Percentiles rank a stretch among this genome's conserved stretches.
These are phyloP conservation scores for Leiothrix lutea DNA, from an alignment of 2,113 vertebrate genomes.

Conservation along the genomic window DNA sequence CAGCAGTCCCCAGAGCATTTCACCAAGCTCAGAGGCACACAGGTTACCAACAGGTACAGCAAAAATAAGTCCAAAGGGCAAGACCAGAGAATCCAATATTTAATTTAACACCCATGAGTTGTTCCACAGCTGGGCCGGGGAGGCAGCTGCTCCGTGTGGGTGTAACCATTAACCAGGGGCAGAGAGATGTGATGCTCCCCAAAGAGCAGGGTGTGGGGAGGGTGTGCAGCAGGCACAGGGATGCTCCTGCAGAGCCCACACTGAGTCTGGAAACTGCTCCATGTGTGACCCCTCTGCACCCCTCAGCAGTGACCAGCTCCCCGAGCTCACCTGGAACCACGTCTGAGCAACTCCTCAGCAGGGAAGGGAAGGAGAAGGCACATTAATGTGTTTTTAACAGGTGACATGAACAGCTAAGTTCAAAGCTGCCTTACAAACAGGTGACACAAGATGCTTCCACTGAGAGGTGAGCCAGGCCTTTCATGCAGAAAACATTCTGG, in stretches of 20 bases:
- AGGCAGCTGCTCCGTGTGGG: not conserved
- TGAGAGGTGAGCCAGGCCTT: not conserved
- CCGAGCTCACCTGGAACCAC: not conserved
- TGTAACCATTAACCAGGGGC: not conserved
- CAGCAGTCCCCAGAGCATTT: not conserved
- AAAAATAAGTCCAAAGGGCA: not conserved
- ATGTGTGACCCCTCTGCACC: not conserved
- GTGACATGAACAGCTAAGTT: not conserved
- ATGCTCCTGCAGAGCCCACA: not conserved
- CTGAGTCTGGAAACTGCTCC: not conserved
- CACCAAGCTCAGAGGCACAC: not conserved
- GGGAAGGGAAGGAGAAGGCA: not conserved
- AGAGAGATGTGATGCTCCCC: not conserved
- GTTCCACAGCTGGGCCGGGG: not conserved
- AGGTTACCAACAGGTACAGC: not conserved
- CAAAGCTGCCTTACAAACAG: not conserved
- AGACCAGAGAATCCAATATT: not conserved
- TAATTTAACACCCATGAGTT: not conserved
- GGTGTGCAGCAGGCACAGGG: not conserved
- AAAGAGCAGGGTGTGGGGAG: not conserved
- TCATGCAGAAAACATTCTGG: not conserved
- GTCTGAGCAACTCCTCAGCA: not conserved
- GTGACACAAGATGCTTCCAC: not conserved
- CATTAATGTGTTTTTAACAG: not conserved
- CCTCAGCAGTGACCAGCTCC: not conserved